Evolutionary conservation across 2,797 vertebrate genomes (phyloP).

Genomic region (Heterohyrax brucei): DNA sequence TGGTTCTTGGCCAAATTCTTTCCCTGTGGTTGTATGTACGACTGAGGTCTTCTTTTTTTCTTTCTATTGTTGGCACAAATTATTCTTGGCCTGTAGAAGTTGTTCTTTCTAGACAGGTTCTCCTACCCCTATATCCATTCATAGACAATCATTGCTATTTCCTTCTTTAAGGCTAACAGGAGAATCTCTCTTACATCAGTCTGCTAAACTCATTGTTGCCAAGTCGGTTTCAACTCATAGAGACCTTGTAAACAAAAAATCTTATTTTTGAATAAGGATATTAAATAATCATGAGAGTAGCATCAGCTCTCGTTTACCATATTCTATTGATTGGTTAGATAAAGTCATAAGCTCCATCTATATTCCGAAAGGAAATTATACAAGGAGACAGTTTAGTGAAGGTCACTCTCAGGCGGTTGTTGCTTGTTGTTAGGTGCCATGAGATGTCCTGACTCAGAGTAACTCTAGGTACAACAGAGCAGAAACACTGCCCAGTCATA

Average conservation of each 20-base stretch:
- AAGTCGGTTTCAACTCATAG: no score
- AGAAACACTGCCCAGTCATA: neutral
- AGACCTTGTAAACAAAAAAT: no score
- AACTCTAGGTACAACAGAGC: neutral
- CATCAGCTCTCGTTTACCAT: neutral
- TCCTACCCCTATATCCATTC: neutral
- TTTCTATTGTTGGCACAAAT: neutral
- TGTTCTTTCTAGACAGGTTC: neutral
- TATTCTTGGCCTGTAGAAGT: neutral
- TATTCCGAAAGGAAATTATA: neutral
- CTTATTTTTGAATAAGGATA: neutral
- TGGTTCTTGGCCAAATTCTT: neutral
- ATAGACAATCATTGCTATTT: neutral
- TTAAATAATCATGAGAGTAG: neutral
- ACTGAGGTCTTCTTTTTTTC: neutral
- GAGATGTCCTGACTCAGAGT: neutral
- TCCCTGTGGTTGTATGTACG: neutral
- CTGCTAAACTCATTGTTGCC: neutral
- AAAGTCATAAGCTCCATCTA: neutral
- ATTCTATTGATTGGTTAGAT: slow-evolving; percentile 37
- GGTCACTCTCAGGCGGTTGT: neutral
- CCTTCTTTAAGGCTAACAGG: neutral
- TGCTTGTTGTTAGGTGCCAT: no score
- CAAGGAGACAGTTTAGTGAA: neutral
- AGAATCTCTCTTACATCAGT: neutral